These are phyloP conservation scores for Diachrysia chrysitis DNA, from an alignment of 2,888 invertebrate genomes.

Conservation along the genomic window DNA sequence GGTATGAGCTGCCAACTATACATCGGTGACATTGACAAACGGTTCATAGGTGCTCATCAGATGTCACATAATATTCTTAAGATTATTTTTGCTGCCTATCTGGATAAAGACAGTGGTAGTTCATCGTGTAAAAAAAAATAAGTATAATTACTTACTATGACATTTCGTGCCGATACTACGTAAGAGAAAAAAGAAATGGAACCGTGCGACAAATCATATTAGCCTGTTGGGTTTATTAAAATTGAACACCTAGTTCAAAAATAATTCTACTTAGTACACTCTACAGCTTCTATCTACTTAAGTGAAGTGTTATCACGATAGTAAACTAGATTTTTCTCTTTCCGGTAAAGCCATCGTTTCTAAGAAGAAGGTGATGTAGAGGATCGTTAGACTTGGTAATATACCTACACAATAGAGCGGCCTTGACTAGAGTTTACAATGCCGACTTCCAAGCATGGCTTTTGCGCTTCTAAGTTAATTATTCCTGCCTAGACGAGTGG, in stretches of 20 bases:
- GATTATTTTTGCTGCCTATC: too few species aligned
- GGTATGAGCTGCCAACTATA: neutral
- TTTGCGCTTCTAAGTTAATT: slow-evolving; percentile 58
- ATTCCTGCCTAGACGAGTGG: slow-evolving; percentile 12
- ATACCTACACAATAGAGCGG: slow-evolving; percentile 49
- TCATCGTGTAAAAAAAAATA: too few species aligned
- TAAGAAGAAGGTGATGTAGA: slow-evolving; percentile 72
- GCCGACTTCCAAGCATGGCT: slow-evolving; percentile 71
- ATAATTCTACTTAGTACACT: too few species aligned
- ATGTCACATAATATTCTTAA: too few species aligned
- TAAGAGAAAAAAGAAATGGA: too few species aligned
- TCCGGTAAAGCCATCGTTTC: slow-evolving; percentile 82
- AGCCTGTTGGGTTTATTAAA: too few species aligned
- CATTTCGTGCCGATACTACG: too few species aligned
- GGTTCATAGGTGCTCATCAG: too few species aligned
- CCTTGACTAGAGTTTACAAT: slow-evolving; percentile 53
- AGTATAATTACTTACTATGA: too few species aligned
- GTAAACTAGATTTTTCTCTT: slow-evolving; percentile 70
- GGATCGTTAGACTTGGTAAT: slow-evolving; percentile 70
- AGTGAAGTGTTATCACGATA: slow-evolving; percentile 17
- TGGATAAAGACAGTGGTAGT: too few species aligned
- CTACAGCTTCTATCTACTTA: neutral
- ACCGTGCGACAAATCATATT: too few species aligned
- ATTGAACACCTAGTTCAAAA: too few species aligned
- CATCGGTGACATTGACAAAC: neutral